phyloP scores from a whole-genome alignment of 2,888 invertebrate genomes.

The Apoderus coryli region DNA sequence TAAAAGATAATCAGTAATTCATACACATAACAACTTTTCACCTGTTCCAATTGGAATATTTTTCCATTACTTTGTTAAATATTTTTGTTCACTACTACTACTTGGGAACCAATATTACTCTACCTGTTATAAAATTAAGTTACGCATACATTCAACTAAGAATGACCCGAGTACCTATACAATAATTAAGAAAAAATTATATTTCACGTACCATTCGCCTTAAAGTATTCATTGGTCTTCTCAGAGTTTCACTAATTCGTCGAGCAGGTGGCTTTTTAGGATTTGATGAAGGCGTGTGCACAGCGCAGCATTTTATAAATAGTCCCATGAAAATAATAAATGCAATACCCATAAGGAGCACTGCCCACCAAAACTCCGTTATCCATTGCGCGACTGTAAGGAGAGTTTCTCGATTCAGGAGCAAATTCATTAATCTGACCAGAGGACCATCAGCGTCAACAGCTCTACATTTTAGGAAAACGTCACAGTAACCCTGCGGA shows the following conservation, averaged over 20 bases:
- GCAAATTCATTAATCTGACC: conserved; percentile 87
- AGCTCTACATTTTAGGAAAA: conserved; percentile 94
- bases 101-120: too few relatives aligned
- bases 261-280: conserved; percentile 93
- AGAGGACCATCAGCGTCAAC: conserved; percentile 98
- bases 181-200: conserved; percentile 6
- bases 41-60: too few relatives aligned
- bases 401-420: conserved; percentile 82
- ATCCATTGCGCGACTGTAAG: conserved; percentile 85
- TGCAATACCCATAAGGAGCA: conserved; percentile 78
- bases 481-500: conserved; percentile 99
- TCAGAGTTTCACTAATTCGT: conserved; percentile 79
- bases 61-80: too few relatives aligned
- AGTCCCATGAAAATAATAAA: conserved; percentile 93
- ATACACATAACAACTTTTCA: too few relatives aligned
- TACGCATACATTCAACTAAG: too few relatives aligned
- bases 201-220: conserved; percentile 58
- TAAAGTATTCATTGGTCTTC: conserved; percentile 82
- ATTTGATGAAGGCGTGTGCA: conserved; percentile 98
- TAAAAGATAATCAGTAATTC: too few relatives aligned
- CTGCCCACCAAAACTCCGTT: conserved; percentile 91
- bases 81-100: too few relatives aligned
- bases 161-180: too few relatives aligned
- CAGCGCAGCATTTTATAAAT: conserved; percentile 98
- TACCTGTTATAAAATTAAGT: too few relatives aligned